Conservation (phyloP, 2,888 invertebrate genomes). For the Drosophila fungiperda region DNA sequence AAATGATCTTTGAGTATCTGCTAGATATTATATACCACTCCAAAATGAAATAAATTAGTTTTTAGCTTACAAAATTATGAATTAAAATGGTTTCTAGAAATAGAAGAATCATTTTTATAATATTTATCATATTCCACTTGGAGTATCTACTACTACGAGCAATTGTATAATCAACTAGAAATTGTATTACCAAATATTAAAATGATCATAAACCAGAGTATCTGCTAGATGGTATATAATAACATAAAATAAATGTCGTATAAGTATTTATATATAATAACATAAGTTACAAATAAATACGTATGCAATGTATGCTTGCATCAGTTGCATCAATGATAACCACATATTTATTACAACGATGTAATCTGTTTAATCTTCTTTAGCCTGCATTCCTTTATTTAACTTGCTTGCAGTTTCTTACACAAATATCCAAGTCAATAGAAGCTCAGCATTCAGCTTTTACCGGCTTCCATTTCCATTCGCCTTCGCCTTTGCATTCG, state of each 20-base stretch:
- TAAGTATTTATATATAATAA: neutral
- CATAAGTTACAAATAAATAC: neutral
- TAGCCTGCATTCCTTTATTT: conserved; percentile 32
- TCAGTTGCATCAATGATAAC: conserved; percentile 6
- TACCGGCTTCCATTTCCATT: conserved; percentile 12
- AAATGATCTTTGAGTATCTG: neutral
- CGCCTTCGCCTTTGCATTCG: neutral
- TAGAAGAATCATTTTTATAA: too few species aligned
- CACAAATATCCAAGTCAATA: conserved; percentile 34
- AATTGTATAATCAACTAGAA: neutral
- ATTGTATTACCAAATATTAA: neutral
- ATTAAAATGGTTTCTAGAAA: too few species aligned
- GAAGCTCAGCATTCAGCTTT: conserved; percentile 37
- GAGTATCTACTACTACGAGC: too few species aligned
- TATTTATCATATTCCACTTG: too few species aligned
- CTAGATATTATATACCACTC: neutral
- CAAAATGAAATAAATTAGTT: too few species aligned
- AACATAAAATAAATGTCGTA: neutral
- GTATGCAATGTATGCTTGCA: neutral
- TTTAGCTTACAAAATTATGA: too few species aligned
- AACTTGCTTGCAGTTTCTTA: conserved; percentile 38
- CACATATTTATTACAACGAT: conserved; percentile 16
- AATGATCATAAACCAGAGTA: neutral
- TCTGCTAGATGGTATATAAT: neutral
- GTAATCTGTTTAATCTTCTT: conserved; percentile 48